Evolutionary conservation across 1,140 invertebrate genomes (phyloP).

Genomic region (Caenorhabditis briggsae): DNA sequence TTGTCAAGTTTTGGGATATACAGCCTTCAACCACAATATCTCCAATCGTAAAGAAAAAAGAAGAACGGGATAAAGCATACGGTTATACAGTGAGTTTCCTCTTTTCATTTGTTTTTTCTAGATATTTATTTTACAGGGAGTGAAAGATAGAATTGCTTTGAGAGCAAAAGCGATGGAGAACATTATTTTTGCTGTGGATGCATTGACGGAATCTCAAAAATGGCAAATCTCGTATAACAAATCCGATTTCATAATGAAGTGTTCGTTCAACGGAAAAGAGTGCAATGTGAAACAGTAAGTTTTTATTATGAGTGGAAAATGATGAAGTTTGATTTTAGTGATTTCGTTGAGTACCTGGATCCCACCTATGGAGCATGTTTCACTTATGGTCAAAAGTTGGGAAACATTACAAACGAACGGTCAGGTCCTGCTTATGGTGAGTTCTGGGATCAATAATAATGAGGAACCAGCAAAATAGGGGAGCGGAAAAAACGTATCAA

Average conservation of each 20-base stretch:
- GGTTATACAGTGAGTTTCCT: slow-evolving; percentile 64
- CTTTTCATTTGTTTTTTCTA: slow-evolving; percentile 28
- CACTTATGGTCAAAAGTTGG: slow-evolving; percentile 74
- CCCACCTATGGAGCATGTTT: slow-evolving; percentile 76
- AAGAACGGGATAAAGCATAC: slow-evolving; percentile 74
- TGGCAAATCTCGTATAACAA: slow-evolving; percentile 72
- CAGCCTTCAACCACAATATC: slow-evolving; percentile 61
- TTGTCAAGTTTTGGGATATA: slow-evolving; percentile 76
- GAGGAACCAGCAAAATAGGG: too few relatives aligned
- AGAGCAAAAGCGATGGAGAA: slow-evolving; percentile 75
- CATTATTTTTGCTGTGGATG: slow-evolving; percentile 74
- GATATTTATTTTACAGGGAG: slow-evolving; percentile 60
- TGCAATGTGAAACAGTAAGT: slow-evolving; percentile 74
- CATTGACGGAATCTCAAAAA: slow-evolving; percentile 71
- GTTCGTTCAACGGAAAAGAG: slow-evolving; percentile 76
- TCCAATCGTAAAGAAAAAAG: slow-evolving; percentile 67
- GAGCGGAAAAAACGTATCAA: too few relatives aligned
- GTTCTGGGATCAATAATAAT: background rate
- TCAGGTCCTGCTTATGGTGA: slow-evolving; percentile 74
- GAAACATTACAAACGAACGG: slow-evolving; percentile 74
- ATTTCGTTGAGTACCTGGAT: slow-evolving; percentile 75
- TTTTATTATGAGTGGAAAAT: background rate
- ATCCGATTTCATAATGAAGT: slow-evolving; percentile 77
- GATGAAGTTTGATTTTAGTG: slow-evolving; percentile 66
- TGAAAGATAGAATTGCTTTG: slow-evolving; percentile 74